A percentile compares a stretch with the other conserved stretches of the same genome.
Evolutionary conservation across 2,113 vertebrate genomes (phyloP).

Genomic region (Anthoscopus minutus): DNA sequence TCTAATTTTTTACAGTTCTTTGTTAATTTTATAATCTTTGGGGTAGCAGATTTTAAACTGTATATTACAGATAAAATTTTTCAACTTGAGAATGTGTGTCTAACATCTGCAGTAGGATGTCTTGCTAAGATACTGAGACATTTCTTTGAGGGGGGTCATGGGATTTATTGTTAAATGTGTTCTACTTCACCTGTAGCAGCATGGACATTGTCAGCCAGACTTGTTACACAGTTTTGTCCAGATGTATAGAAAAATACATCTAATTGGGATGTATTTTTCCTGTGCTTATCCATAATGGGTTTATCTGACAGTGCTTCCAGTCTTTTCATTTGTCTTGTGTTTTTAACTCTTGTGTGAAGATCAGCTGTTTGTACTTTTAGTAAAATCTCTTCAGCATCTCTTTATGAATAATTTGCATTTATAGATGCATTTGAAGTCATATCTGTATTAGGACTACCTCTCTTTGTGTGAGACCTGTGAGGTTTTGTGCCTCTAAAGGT

Average conservation of each 20-base stretch:
- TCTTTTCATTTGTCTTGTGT: not conserved
- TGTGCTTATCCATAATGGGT: not conserved
- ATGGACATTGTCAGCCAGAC: fast-evolving
- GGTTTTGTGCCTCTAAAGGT: not conserved
- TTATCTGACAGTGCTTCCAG: not conserved
- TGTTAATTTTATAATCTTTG: not conserved
- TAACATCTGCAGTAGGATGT: not conserved
- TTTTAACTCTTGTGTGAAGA: not conserved
- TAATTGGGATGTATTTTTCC: not conserved
- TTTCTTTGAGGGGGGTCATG: not conserved
- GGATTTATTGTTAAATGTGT: not conserved
- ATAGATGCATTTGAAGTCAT: not conserved
- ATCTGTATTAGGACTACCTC: not conserved
- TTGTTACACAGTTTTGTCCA: not conserved
- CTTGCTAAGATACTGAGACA: not conserved
- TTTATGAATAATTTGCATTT: not conserved
- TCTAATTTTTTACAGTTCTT: not conserved
- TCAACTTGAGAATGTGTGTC: not conserved
- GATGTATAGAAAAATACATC: no score
- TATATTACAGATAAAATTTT: not conserved
- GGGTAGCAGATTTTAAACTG: not conserved
- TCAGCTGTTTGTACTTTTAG: not conserved
- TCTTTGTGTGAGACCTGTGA: not conserved
- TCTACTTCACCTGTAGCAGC: not conserved
- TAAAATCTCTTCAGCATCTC: not conserved